A percentile compares a stretch with the other conserved stretches of the same genome.
phyloP scores from a whole-genome alignment of 2,113 vertebrate genomes.

The Todiramphus saurophagus region DNA sequence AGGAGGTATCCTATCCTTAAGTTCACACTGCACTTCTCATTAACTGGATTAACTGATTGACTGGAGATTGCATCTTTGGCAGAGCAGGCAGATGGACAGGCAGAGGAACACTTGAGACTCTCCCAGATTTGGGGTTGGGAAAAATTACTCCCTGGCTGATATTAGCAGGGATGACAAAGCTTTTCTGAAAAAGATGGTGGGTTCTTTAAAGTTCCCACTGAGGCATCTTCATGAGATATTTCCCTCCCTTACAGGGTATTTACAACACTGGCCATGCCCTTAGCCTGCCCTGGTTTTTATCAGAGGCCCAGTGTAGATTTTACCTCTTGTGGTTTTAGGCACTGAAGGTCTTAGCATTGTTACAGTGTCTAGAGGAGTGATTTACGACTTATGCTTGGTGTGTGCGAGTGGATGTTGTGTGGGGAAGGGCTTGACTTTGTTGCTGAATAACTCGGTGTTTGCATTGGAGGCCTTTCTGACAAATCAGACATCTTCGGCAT shows the following conservation, averaged over 20 bases:
- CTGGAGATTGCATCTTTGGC: background rate
- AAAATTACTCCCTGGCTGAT: background rate
- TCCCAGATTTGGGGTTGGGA: background rate
- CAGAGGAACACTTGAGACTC: background rate
- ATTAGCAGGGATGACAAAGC: background rate
- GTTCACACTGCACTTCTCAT: accelerated
- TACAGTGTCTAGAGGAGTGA: background rate
- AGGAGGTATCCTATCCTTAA: background rate
- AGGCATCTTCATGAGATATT: background rate
- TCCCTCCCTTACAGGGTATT: background rate
- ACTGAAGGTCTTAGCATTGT: slow-evolving; percentile 33
- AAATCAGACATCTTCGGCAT: background rate
- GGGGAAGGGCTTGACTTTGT: background rate
- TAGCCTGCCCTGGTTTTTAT: background rate
- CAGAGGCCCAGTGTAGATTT: background rate
- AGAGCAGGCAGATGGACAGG: background rate
- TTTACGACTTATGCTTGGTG: background rate
- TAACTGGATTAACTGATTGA: background rate
- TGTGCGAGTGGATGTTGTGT: background rate
- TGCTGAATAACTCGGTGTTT: background rate
- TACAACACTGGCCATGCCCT: background rate
- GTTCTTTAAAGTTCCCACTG: background rate
- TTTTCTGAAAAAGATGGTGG: background rate
- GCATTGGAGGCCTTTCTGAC: background rate
- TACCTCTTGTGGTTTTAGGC: background rate